Conservation (phyloP, 2,113 vertebrate species). For the Paracanthobrama guichenoti region DNA sequence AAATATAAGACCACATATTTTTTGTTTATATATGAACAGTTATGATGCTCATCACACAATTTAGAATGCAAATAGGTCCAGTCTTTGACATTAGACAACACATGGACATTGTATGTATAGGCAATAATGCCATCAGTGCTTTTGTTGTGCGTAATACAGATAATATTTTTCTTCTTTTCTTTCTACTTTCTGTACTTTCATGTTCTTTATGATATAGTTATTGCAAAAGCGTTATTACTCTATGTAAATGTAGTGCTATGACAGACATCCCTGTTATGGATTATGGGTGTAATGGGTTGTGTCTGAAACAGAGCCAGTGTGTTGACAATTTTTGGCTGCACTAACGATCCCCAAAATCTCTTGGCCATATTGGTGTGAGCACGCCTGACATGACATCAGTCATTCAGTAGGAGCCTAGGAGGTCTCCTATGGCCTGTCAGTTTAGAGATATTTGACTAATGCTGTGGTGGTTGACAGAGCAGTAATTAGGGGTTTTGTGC, state of each 20-base stretch:
- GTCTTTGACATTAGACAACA: too few species aligned
- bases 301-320: not conserved
- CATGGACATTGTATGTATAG: too few species aligned
- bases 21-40: too few species aligned
- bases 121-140: too few species aligned
- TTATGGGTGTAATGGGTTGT: not conserved
- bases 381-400: not conserved
- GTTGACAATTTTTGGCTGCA: not conserved
- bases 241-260: not conserved
- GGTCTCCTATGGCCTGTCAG: not conserved
- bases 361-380: not conserved
- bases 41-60: too few species aligned
- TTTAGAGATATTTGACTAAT: conserved; percentile 37
- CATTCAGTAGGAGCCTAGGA: not conserved
- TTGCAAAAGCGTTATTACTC: not conserved
- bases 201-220: not conserved
- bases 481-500: conserved; percentile 57
- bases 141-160: not conserved
- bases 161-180: not conserved
- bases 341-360: not conserved
- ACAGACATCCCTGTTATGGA: not conserved
- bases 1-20: too few species aligned
- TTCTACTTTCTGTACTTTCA: not conserved
- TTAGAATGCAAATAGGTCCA: too few species aligned
- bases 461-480: conserved; percentile 28